Evolutionary conservation across 2,113 vertebrate genomes (phyloP).

Genomic region (Scalopus aquaticus): DNA sequence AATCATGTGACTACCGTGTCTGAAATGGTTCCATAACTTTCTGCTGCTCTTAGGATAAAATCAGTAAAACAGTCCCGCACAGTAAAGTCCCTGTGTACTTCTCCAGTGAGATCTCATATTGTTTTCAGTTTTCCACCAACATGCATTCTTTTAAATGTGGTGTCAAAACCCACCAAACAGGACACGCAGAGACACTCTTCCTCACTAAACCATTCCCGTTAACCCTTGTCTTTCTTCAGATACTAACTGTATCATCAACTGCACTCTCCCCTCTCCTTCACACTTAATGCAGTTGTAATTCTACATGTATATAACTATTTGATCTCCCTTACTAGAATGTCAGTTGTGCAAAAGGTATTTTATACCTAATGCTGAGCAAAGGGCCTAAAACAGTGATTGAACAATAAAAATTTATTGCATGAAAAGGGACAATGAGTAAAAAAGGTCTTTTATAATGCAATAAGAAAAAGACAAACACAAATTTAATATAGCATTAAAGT

Average conservation of each 20-base stretch:
- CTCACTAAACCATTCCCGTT: too few relatives aligned
- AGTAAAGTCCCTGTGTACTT: not conserved
- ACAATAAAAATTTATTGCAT: constrained; percentile 6
- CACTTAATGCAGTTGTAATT: not conserved
- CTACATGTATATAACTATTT: constrained; percentile 3
- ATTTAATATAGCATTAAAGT: constrained; percentile 33
- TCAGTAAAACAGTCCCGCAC: not conserved
- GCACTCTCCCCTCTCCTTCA: not conserved
- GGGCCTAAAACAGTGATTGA: not conserved
- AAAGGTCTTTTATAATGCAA: constrained; percentile 13
- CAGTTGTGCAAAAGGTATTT: not conserved
- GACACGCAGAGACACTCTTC: too few relatives aligned
- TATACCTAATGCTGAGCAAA: constrained; percentile 10
- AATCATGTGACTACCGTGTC: not conserved
- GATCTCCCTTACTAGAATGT: not conserved
- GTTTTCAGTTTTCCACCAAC: not conserved
- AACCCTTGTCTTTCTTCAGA: not conserved
- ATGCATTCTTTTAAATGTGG: not conserved
- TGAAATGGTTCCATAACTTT: not conserved
- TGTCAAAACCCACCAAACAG: not conserved
- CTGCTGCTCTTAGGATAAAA: constrained; percentile 21
- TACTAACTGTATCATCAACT: not conserved
- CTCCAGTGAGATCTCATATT: not conserved
- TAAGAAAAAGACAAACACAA: not conserved
- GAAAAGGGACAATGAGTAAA: not conserved